These are phyloP conservation scores for Ciona savignyi DNA, from an alignment of 23 tunicate species.

Conservation along the genomic window DNA sequence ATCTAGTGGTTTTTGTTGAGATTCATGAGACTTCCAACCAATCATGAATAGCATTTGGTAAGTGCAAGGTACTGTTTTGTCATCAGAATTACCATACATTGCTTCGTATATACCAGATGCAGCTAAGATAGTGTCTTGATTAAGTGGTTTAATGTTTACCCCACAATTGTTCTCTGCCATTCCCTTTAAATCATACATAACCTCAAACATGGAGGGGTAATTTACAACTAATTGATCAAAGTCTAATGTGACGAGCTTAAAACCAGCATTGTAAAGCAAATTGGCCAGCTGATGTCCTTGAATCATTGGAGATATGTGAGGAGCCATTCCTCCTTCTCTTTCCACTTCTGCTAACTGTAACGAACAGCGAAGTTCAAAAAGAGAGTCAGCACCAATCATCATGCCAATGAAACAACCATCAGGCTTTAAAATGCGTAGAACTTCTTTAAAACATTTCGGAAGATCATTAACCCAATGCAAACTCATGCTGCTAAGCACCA, in stretches of 20 bases:
- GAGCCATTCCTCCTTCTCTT: slow-evolving; percentile 85
- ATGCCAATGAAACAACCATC: slow-evolving; percentile 94
- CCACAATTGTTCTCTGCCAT: slow-evolving; percentile 85
- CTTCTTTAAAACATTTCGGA: slow-evolving; percentile 57
- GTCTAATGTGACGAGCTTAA: slow-evolving; percentile 70
- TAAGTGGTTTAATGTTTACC: slow-evolving; percentile 28
- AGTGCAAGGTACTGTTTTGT: slow-evolving; percentile 47
- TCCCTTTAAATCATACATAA: slow-evolving; percentile 77
- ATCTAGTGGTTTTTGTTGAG: slow-evolving; percentile 51
- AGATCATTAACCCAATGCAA: slow-evolving; percentile 93
- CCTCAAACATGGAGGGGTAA: slow-evolving; percentile 84
- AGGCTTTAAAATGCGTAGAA: slow-evolving; percentile 53
- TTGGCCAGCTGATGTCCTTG: slow-evolving; percentile 79
- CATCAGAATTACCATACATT: slow-evolving; percentile 39
- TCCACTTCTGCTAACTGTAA: slow-evolving; percentile 92
- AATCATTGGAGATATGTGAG: slow-evolving; percentile 78
- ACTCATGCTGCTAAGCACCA: slow-evolving; percentile 64
- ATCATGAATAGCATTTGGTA: slow-evolving; percentile 63
- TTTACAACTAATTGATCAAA: slow-evolving; percentile 61
- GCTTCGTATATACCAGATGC: slow-evolving; percentile 77
- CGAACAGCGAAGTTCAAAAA: slow-evolving; percentile 83
- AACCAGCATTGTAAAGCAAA: slow-evolving; percentile 44
- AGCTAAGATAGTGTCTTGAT: slow-evolving; percentile 69
- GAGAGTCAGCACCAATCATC: slow-evolving; percentile 75
- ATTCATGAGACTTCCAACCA: slow-evolving; percentile 79